These are phyloP conservation scores for Pyrgilauda ruficollis DNA, from an alignment of 2,113 vertebrate genomes.

Conservation along the genomic window DNA sequence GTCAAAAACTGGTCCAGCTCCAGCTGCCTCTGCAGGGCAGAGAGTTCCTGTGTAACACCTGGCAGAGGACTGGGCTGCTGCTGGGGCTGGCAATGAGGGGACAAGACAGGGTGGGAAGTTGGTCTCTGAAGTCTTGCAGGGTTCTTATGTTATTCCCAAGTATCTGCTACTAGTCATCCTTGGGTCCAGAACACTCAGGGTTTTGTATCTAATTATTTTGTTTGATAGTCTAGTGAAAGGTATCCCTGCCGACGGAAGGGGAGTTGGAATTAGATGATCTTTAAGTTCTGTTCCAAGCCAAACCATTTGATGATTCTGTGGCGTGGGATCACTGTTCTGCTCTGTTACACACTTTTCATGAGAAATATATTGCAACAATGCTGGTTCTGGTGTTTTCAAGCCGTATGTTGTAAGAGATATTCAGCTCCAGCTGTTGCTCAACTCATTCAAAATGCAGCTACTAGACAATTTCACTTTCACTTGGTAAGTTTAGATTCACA, in stretches of 20 bases:
- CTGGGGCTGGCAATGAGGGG: background rate
- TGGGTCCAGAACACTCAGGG: background rate
- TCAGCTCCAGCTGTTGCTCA: conserved; percentile 9
- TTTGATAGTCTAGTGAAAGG: background rate
- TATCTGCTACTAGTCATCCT: background rate
- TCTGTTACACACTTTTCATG: background rate
- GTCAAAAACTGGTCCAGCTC: background rate
- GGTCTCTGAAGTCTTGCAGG: background rate
- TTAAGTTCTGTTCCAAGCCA: background rate
- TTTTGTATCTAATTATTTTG: background rate
- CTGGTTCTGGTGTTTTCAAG: background rate
- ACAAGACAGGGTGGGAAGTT: background rate
- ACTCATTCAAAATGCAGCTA: background rate
- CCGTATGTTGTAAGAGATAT: background rate
- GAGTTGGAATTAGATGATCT: background rate
- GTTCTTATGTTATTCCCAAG: background rate
- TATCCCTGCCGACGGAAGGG: background rate
- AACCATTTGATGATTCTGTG: background rate
- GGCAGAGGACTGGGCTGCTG: background rate
- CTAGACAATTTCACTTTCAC: background rate
- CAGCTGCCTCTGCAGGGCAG: background rate
- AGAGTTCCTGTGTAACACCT: background rate
- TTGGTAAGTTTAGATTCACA: background rate
- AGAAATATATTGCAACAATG: background rate
- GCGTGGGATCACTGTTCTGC: background rate